Percentiles rank a stretch among this genome's conserved stretches.
Evolutionary conservation across 2,113 vertebrate species (phyloP).

Genomic region (Pelecanus crispus): DNA sequence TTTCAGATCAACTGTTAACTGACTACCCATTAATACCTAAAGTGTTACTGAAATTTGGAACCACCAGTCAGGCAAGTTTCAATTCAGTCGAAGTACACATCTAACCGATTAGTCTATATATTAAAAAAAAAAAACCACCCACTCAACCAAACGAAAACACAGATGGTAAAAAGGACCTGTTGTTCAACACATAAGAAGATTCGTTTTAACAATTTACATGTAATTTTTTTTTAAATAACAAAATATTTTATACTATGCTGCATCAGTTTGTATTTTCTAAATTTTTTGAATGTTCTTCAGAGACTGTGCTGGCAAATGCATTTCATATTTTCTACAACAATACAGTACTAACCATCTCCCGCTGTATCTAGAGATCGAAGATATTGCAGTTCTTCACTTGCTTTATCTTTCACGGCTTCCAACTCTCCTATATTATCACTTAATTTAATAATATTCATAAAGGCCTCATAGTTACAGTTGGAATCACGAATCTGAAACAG

Average conservation of each 20-base stretch:
- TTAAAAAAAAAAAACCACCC: background rate
- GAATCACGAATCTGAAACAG: conserved; percentile 90
- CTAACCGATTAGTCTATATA: background rate
- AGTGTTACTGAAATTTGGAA: background rate
- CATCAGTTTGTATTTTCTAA: background rate
- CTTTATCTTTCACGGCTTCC: conserved; percentile 96
- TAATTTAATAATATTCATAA: conserved; percentile 99
- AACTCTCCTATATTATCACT: conserved; percentile 90
- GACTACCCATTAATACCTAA: background rate
- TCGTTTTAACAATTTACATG: background rate
- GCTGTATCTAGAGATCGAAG: conserved; percentile 96
- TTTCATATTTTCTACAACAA: background rate
- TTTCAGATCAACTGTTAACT: background rate
- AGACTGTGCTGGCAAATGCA: background rate
- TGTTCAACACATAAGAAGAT: background rate
- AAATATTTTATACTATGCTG: background rate
- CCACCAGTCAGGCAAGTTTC: background rate
- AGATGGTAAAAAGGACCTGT: background rate
- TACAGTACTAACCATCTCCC: conserved; percentile 84
- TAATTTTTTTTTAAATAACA: background rate
- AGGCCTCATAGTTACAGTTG: conserved; percentile 98
- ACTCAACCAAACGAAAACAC: background rate
- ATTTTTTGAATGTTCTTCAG: background rate
- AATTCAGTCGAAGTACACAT: background rate
- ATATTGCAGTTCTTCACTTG: conserved; percentile 94